These are phyloP conservation scores for Drosophila kuntzei DNA, from an alignment of 2,888 invertebrate genomes.

Conservation along the genomic window DNA sequence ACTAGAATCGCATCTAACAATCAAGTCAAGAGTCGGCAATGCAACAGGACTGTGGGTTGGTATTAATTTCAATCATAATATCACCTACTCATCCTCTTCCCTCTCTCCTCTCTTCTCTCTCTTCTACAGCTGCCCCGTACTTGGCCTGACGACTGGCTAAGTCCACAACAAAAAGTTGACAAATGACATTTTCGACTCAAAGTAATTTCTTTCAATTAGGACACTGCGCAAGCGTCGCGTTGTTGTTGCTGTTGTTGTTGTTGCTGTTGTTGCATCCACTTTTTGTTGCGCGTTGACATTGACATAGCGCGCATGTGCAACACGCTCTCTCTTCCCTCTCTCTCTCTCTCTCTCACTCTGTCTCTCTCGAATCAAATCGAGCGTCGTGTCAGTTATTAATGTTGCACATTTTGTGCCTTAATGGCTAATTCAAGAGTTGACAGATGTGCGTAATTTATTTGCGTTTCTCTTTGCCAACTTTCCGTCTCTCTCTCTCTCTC, in stretches of 20 bases:
- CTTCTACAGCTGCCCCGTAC: background rate
- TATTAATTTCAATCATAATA: conserved; percentile 79
- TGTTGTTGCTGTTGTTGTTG: conserved; percentile 36
- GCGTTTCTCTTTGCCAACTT: conserved; percentile 64
- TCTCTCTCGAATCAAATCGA: conserved; percentile 83
- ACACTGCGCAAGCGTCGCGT: conserved; percentile 71
- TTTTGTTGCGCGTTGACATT: conserved; percentile 83
- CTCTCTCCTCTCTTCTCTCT: background rate
- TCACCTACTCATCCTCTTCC: conserved; percentile 21
- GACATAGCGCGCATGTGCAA: conserved; percentile 81
- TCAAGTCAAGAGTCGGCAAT: conserved; percentile 23
- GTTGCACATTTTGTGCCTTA: conserved; percentile 85
- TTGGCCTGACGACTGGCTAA: conserved; percentile 29
- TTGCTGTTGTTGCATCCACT: conserved; percentile 51
- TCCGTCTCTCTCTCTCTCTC: conserved; percentile 2
- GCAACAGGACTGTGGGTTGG: conserved; percentile 37
- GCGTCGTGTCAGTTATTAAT: conserved; percentile 85
- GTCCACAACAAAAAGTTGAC: conserved; percentile 78
- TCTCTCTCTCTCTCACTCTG: conserved; percentile 1
- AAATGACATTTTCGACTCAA: conserved; percentile 82
- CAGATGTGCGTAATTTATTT: conserved; percentile 85
- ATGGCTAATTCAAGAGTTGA: conserved; percentile 86
- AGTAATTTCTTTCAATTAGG: conserved; percentile 85
- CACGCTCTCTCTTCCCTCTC: conserved; percentile 26
- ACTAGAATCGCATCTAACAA: conserved; percentile 27